These are phyloP conservation scores for Odocoileus hemionus DNA, from an alignment of 2,113 vertebrate genomes.

Conservation along the genomic window DNA sequence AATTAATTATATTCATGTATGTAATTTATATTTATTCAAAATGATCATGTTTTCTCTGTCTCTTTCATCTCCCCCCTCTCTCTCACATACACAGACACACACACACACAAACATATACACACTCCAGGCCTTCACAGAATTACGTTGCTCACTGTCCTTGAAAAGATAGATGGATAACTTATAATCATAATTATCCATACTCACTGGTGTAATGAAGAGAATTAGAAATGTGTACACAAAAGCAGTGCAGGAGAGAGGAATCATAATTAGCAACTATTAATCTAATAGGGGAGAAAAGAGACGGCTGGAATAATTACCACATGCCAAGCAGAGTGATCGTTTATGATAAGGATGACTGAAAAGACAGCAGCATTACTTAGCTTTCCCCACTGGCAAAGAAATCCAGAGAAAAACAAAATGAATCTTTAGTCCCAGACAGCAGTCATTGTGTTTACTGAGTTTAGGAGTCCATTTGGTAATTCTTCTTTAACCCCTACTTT, in stretches of 20 bases:
- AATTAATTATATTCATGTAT: not conserved
- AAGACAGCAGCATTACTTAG: conserved; percentile 65
- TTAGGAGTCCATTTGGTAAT: conserved; percentile 23
- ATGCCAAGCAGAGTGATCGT: conserved; percentile 66
- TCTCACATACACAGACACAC: not conserved
- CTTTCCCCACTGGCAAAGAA: conserved; percentile 58
- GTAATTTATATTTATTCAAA: conserved; percentile 31
- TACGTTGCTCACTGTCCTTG: conserved; percentile 76
- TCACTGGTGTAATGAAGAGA: conserved; percentile 80
- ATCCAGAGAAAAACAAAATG: conserved; percentile 62
- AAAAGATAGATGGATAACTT: conserved; percentile 76
- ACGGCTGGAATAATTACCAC: conserved; percentile 71
- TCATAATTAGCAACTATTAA: conserved; percentile 81
- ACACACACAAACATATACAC: not conserved
- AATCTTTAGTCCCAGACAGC: conserved; percentile 42
- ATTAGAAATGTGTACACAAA: conserved; percentile 80
- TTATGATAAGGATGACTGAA: conserved; percentile 75
- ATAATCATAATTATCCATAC: conserved; percentile 75
- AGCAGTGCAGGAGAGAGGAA: conserved; percentile 60
- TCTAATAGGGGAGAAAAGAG: conserved; percentile 73
- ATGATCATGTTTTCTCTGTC: not conserved
- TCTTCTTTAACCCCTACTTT: not conserved
- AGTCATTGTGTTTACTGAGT: conserved; percentile 48
- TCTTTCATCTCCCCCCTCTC: not conserved
- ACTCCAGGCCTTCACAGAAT: conserved; percentile 6